Conservation (phyloP, 2,888 invertebrate species). For the Lepidochrysops patricia region DNA sequence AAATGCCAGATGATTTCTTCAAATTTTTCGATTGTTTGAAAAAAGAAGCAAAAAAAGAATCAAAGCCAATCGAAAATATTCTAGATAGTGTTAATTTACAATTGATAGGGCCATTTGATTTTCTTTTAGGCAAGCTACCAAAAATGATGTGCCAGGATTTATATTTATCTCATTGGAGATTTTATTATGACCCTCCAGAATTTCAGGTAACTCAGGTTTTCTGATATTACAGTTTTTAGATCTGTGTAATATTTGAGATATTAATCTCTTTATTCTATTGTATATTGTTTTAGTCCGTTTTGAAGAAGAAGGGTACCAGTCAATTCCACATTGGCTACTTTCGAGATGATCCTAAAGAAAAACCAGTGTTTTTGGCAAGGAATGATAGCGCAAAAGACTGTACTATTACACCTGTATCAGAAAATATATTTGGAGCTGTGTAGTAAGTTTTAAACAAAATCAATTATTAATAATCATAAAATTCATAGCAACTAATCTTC, state of each 20-base stretch:
- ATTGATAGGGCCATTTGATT: conserved; percentile 92
- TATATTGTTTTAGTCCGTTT: conserved; percentile 72
- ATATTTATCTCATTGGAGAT: conserved; percentile 90
- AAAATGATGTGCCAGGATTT: conserved; percentile 71
- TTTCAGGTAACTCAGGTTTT: conserved; percentile 85
- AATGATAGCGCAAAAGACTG: conserved; percentile 82
- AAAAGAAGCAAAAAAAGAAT: conserved; percentile 43
- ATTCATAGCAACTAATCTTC: too few relatives aligned
- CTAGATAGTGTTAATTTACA: conserved; percentile 79
- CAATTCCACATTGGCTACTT: conserved; percentile 93
- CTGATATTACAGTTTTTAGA: too few relatives aligned
- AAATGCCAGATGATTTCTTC: conserved; percentile 94
- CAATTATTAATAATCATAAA: too few relatives aligned
- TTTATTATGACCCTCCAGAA: conserved; percentile 95
- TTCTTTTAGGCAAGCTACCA: conserved; percentile 79
- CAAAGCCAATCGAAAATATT: conserved; percentile 67
- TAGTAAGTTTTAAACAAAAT: conserved; percentile 80
- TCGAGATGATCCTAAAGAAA: conserved; percentile 85
- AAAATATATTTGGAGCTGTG: conserved; percentile 86
- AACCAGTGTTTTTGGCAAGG: conserved; percentile 84
- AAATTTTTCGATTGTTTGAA: conserved; percentile 86
- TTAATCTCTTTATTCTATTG: not conserved
- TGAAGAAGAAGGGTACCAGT: conserved; percentile 79
- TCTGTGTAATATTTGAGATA: too few relatives aligned
- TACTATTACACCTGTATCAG: conserved; percentile 80